A percentile compares a stretch with the other conserved stretches of the same genome.
phyloP scores from a whole-genome alignment of 92 coral and sea anemone genomes.

The Desmophyllum pertusum region DNA sequence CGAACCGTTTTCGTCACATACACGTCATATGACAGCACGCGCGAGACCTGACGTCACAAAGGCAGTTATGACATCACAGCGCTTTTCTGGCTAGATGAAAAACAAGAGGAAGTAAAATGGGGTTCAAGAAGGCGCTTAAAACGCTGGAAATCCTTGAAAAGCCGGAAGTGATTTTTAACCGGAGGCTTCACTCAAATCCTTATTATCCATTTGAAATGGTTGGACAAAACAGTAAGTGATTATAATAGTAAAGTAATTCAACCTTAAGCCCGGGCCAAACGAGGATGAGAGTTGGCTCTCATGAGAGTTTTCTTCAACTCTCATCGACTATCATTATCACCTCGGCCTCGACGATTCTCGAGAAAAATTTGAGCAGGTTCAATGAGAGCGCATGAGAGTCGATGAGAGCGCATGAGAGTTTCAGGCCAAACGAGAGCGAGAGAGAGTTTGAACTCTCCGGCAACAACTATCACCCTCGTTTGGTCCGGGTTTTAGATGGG shows the following conservation, averaged over 20 bases:
- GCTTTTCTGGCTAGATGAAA: neutral
- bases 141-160: slow-evolving; percentile 86
- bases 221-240: slow-evolving; percentile 71
- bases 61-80: neutral
- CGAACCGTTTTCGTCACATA: neutral
- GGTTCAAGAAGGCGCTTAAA: slow-evolving; percentile 72
- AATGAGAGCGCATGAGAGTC: too few relatives aligned
- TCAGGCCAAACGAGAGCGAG: too few relatives aligned
- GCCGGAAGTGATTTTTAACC: slow-evolving; percentile 79
- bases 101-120: slow-evolving; percentile 20
- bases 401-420: too few relatives aligned
- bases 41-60: slow-evolving; percentile 29
- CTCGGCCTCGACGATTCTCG: too few relatives aligned
- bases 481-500: too few relatives aligned
- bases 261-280: too few relatives aligned
- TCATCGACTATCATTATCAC: too few relatives aligned
- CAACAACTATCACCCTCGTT: too few relatives aligned
- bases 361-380: too few relatives aligned
- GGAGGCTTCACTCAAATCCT: slow-evolving; percentile 73
- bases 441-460: too few relatives aligned
- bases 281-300: too few relatives aligned
- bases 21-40: neutral
- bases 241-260: neutral
- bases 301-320: too few relatives aligned
- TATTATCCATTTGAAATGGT: slow-evolving; percentile 71